phyloP scores from a whole-genome alignment of 2,113 vertebrate genomes.

The Hyaena hyaena region DNA sequence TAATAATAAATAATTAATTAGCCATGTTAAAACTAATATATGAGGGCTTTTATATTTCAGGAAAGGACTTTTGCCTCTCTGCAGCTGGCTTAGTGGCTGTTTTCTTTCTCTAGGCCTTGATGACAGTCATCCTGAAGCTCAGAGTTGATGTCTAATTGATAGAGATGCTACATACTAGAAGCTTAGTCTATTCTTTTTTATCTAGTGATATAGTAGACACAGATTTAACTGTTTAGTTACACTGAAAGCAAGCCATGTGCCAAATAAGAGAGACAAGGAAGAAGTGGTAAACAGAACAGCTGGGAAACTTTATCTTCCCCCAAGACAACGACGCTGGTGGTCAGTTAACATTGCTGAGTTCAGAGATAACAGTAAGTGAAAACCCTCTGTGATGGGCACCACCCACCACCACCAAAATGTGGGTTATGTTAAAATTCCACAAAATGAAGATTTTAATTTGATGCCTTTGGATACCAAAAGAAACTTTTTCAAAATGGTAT shows the following conservation, averaged over 20 bases:
- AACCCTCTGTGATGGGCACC: slow-evolving; percentile 53
- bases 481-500: slow-evolving; percentile 64
- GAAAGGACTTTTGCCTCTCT: not conserved
- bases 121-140: not conserved
- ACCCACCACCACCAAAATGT: slow-evolving; percentile 36
- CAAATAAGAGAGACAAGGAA: slow-evolving; percentile 41
- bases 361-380: slow-evolving; percentile 65
- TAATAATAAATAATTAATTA: slow-evolving; percentile 33
- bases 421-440: slow-evolving; percentile 76
- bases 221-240: slow-evolving; percentile 4
- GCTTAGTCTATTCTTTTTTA: not conserved
- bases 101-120: not conserved
- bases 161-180: not conserved
- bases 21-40: not conserved
- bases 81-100: not conserved
- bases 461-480: slow-evolving; percentile 62
- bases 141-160: slow-evolving; percentile 29
- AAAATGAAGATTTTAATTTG: slow-evolving; percentile 70
- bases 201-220: not conserved
- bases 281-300: slow-evolving; percentile 53
- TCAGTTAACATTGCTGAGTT: slow-evolving; percentile 54
- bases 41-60: not conserved
- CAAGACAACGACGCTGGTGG: slow-evolving; percentile 64
- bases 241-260: not conserved
- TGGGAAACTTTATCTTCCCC: slow-evolving; percentile 72